Base-by-base conservation (phyloP, 2,797 vertebrate genomes). In the Microctenopoma lineatum region DNA sequence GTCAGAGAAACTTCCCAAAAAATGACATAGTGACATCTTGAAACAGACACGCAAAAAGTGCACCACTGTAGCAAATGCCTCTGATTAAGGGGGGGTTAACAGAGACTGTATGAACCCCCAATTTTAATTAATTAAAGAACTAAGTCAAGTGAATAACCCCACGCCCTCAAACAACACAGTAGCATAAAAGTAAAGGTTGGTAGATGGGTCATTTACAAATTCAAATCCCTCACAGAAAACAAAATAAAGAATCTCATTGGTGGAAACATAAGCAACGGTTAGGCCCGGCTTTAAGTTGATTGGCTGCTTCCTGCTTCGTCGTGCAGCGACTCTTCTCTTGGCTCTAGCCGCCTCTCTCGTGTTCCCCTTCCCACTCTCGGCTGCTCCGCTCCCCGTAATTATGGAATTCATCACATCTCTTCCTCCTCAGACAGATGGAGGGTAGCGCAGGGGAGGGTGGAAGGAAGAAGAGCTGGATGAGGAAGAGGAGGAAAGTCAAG, bases 251-350 rank as follows among this genome's bases (percentile, higher is more conserved):
- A 73, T 73, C 77, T 83, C 68, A 87, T 57, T 64, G 81, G 77
- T 74, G 12, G 69, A 80, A 79, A 86, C 47, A 45, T 48, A 75
- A 87, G 87, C 45, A 42, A 27, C 61, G 70, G 65, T 66, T 65
- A 56, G 48, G 56, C 85, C 83, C 84, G 83, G 89, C 91, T 87
- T 81, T 81, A 69, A 86, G 85, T 75, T 79, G 83, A 92, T 83
- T 90, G 87, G 89, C 84, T 81, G 79, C 69, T 70, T 76, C 77
- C 73, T 72, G 54, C 68, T 27, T 44, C 51, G n/a, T 51, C 51
- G 47, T 38, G 7, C 29, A 57, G 79, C 54, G 56, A 8, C 59
- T 53, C 73, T 51, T 70, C 71, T 79, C 76, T 78, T 54, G 59
- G 70, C 73, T 7, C 38, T 29, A 12, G 54, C 53, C 7, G 36